Percentiles rank a stretch among this genome's conserved stretches.
These are phyloP conservation scores for Drosophila oshimai DNA, from an alignment of 1,140 invertebrate genomes.

Conservation along the genomic window DNA sequence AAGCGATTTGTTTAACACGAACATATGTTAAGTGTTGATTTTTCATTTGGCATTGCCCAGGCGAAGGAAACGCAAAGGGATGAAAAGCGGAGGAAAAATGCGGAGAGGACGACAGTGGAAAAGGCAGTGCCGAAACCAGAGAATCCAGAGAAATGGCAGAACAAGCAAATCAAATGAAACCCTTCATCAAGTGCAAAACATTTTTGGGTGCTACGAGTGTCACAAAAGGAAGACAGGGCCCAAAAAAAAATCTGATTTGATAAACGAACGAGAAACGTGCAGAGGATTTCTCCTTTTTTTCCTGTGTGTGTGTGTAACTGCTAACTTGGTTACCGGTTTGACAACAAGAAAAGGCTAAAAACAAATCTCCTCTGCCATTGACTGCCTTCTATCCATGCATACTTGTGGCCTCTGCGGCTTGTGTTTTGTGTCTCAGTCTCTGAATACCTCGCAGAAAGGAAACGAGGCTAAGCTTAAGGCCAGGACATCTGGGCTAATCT, in stretches of 20 bases:
- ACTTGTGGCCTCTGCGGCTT: slow-evolving; percentile 53
- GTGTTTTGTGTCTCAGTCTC: slow-evolving; percentile 2
- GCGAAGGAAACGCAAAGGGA: not conserved
- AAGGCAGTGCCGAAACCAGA: slow-evolving; percentile 42
- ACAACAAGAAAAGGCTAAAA: slow-evolving; percentile 26
- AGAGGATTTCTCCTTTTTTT: slow-evolving; percentile 20
- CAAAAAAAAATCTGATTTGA: slow-evolving; percentile 44
- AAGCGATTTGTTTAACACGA: slow-evolving; percentile 64
- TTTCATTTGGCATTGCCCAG: slow-evolving; percentile 53
- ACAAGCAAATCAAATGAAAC: slow-evolving; percentile 77
- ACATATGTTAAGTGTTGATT: slow-evolving; percentile 74
- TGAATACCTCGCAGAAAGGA: not conserved
- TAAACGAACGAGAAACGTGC: slow-evolving; percentile 44
- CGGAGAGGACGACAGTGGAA: slow-evolving; percentile 8
- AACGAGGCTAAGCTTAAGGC: not conserved
- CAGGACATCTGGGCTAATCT: slow-evolving; percentile 35
- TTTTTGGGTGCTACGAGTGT: slow-evolving; percentile 57
- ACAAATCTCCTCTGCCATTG: slow-evolving; percentile 44
- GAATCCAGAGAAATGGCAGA: slow-evolving; percentile 76
- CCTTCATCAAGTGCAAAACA: slow-evolving; percentile 72
- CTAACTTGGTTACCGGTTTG: slow-evolving; percentile 14
- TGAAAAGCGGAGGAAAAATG: not conserved
- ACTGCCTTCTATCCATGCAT: slow-evolving; percentile 26
- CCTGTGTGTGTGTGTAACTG: slow-evolving; percentile 5
- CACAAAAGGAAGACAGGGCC: slow-evolving; percentile 46